Evolutionary conservation across 23 tunicate species (phyloP), one percentile per base, ranked within the genome.

Genomic region (Aplidium turbinatum): DNA sequence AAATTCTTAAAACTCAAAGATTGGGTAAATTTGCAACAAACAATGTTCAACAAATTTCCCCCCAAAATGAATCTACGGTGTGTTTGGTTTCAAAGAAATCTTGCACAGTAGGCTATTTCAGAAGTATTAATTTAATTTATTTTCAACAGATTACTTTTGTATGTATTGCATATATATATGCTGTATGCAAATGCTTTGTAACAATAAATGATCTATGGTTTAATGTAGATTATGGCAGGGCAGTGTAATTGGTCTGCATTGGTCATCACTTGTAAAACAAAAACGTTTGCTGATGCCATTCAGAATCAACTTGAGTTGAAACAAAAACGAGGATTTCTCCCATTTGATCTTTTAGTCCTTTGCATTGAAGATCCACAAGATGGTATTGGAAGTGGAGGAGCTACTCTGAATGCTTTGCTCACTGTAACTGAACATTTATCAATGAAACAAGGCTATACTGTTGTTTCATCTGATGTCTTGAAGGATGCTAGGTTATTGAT

Each of bases 331-430:
- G 92, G 92, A 5, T 52, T 24, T 11, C 39, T 91, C 4, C 79
- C 91, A 1, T 31, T 64, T 42, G 86, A 84, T 24, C 71, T 76
- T n/a, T 31, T 73, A 1, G 29, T 67, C 0, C 47, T 91, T 18
- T 81, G 84, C 58, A 77, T 91, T 2, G 91, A 79, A 68, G 97
- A 91, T 47, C 97, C 97, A 13, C 91, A 84, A 46, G 91, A 84
- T 29, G 83, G 80, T 22, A 42, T 91, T 1, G 97, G 97, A 4
- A 91, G 97, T 68, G 97, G 97, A 0, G 97, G 97, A 29, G 97
- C 97, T 1, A 84, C 97, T 9, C 25, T 91, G 6, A 91, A 91
- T 65, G 97, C 97, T 26, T 48, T 91, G 38, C 73, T 91, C 1
- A 78, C 76, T 0, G 54, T 79, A n/a, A 70, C 97, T 39, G 97